A percentile compares a stretch with the other conserved stretches of the same genome.
These are phyloP conservation scores for Sparidentex hasta DNA, from an alignment of 2,797 vertebrate species.

Conservation along the genomic window DNA sequence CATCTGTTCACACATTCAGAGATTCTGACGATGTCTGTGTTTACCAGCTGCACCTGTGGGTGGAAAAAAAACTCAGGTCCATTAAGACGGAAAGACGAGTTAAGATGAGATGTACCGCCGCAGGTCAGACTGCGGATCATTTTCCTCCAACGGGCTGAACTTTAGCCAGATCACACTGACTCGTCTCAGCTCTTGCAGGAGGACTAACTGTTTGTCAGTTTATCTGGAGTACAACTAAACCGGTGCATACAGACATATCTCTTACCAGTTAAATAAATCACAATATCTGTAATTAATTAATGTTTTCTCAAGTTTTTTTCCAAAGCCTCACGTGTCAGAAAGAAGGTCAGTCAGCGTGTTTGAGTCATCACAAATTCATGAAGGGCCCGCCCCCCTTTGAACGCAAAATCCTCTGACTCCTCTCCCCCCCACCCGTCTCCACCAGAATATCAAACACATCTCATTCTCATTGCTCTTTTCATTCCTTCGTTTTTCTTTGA, in stretches of 20 bases:
- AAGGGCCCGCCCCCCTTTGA: slow-evolving; percentile 7
- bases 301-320: not conserved
- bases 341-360: slow-evolving; percentile 35
- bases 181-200: slow-evolving; percentile 40
- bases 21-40: not conserved
- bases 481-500: slow-evolving; percentile 47
- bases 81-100: not conserved
- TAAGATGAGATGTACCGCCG: not conserved
- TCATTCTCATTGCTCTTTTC: slow-evolving; percentile 44
- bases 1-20: not conserved
- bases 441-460: slow-evolving; percentile 49
- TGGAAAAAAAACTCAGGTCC: not conserved
- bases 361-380: slow-evolving; percentile 39
- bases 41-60: not conserved
- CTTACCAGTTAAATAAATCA: not conserved
- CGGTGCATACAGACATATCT: too few species aligned
- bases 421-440: not conserved
- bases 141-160: slow-evolving; percentile 34
- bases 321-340: slow-evolving; percentile 14
- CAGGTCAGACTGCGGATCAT: not conserved
- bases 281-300: not conserved
- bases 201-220: slow-evolving; percentile 30
- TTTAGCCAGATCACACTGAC: slow-evolving; percentile 38
- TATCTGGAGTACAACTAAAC: not conserved
- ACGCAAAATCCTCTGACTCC: slow-evolving; percentile 20